These are phyloP conservation scores for Spodoptera picta DNA, from an alignment of 2,888 invertebrate genomes.

Conservation along the genomic window DNA sequence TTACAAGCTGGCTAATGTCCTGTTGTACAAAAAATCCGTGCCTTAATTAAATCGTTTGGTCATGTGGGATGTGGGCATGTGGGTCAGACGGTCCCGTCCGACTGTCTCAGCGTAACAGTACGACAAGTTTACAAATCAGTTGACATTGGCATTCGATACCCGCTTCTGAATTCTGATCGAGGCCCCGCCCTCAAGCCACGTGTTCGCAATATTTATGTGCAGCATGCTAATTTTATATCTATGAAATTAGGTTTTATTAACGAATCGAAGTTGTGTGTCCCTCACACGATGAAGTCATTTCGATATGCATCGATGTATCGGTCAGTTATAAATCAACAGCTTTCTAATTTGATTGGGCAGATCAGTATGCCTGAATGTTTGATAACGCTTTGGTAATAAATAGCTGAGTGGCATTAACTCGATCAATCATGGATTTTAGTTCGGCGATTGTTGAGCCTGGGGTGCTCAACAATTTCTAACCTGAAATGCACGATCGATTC, in stretches of 20 bases:
- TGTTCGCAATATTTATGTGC: conserved; percentile 45
- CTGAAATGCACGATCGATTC: too few relatives aligned
- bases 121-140: conserved; percentile 82
- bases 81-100: conserved; percentile 71
- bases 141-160: conserved; percentile 82
- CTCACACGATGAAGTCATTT: conserved; percentile 15
- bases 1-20: conserved; percentile 33
- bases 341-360: conserved; percentile 47
- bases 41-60: conserved; percentile 61
- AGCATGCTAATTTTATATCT: conserved; percentile 14
- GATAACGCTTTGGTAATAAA: conserved; percentile 32
- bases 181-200: conserved; percentile 50
- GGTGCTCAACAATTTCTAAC: too few relatives aligned
- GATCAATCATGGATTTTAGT: too few relatives aligned
- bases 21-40: conserved; percentile 53
- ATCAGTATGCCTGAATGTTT: conserved; percentile 41
- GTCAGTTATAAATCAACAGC: conserved; percentile 29
- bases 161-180: conserved; percentile 49
- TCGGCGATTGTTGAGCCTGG: too few relatives aligned
- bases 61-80: conserved; percentile 75
- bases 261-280: not conserved
- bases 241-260: conserved; percentile 3
- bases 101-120: conserved; percentile 70
- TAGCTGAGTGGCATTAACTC: conserved; percentile 6
- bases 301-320: conserved; percentile 22